Conservation (phyloP, 2,797 vertebrate genomes). For the Cossypha caffra region DNA sequence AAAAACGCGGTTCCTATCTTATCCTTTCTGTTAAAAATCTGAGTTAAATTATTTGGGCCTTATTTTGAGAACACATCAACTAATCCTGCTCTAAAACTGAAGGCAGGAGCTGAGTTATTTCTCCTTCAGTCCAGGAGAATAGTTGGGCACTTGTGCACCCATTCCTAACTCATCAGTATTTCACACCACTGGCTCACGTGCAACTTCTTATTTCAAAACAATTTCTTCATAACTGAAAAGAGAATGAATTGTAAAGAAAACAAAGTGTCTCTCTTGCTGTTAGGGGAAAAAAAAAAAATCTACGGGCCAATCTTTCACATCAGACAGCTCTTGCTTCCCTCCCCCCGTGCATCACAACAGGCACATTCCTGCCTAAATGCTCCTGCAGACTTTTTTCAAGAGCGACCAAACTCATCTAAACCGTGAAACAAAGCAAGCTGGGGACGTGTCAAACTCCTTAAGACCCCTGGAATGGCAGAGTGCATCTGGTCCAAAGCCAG, state of each 20-base stretch:
- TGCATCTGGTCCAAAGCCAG: accelerated
- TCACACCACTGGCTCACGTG: not conserved
- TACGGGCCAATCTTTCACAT: not conserved
- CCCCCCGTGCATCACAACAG: not conserved
- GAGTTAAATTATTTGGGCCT: not conserved
- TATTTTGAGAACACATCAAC: not conserved
- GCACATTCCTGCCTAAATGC: conserved; percentile 36
- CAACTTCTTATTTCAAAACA: not conserved
- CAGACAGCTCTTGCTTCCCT: not conserved
- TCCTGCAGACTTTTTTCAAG: not conserved
- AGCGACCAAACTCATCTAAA: not conserved
- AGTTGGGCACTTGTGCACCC: not conserved
- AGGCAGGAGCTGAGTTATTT: not conserved
- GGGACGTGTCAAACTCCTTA: accelerated
- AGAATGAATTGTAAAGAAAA: not conserved
- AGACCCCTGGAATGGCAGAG: not conserved
- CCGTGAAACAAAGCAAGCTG: accelerated
- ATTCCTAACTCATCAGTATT: not conserved
- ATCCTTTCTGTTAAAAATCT: not conserved
- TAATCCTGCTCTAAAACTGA: not conserved
- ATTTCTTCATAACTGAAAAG: not conserved
- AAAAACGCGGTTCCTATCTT: not conserved
- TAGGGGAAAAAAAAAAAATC: not conserved
- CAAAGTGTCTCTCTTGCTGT: not conserved
- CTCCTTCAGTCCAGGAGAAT: not conserved